Evolutionary conservation across 2,888 invertebrate genomes (phyloP), one percentile per base, ranked within the genome.

Genomic region (Coenonympha arcania): DNA sequence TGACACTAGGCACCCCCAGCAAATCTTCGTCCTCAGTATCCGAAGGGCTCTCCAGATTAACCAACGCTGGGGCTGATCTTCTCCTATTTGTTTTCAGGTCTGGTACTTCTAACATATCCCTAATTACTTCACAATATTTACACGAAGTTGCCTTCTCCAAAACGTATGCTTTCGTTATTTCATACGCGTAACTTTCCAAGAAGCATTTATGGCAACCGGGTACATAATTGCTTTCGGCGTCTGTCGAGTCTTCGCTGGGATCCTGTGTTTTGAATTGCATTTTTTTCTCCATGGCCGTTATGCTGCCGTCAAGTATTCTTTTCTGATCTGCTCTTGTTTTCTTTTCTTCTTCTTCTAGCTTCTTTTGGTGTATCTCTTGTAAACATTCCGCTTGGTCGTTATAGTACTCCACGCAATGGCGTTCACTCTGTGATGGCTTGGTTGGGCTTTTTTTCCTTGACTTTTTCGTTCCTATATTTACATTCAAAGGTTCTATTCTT

Each of bases 351-450:
- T 85, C 78, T 58, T 80, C 80, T 2, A 79, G 57, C 50, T 74
- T 82, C 55, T 71, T 79, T 52, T 74, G 69, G 22, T 77, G 66
- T 57, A 83, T 84, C 58, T 88, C 87, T 65, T 89, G 88, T 40
- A 90, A 71, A 59, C 89, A 89, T 59, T 90, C 89, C 43, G 87
- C 89, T 69, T 89, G 89, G 57, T 89, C 90, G 69, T 90, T 90
- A 69, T 90, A 90, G 59, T 90, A 90, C 68, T 90, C 90, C 22
- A 88, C 80, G 58, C 80, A 82, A 55, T 71, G 66, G 40, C 73
- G 73, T 34, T 78, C 77, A 33, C 60, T 69, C 55, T 80, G 84
- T 68, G 80, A 76, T 68, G 80, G 75, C 56, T 82, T 84, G 0
- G 75, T 77, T 9, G 84, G 84, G 64, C 82, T 84, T 56, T 72